Conservation (phyloP, 2,113 vertebrate genomes). For the Spermophilus dauricus region DNA sequence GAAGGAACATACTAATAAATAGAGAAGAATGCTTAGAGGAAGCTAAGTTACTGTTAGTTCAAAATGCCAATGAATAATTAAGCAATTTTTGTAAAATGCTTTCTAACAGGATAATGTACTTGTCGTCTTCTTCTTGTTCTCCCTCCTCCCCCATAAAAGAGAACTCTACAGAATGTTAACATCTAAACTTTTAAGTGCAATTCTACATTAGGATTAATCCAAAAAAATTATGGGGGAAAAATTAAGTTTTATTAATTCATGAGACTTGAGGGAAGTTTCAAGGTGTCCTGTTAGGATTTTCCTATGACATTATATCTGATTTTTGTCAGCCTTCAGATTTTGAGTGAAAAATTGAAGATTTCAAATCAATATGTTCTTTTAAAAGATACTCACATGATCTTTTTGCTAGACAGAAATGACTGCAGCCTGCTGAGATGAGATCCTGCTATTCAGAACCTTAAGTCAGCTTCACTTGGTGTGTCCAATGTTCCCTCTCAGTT, state of each 20-base stretch:
- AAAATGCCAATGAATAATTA: not conserved
- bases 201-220: not conserved
- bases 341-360: slow-evolving; percentile 26
- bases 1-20: not conserved
- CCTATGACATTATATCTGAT: not conserved
- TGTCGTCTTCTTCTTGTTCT: not conserved
- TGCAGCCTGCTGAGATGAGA: not conserved
- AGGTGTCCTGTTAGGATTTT: not conserved
- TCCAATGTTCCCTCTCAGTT: slow-evolving; percentile 9
- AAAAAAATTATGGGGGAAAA: not conserved
- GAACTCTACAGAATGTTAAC: not conserved
- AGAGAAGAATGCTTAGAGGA: not conserved
- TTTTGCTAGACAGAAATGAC: not conserved
- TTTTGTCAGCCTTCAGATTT: not conserved
- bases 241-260: not conserved
- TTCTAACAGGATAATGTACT: not conserved
- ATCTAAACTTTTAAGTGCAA: slow-evolving; percentile 33
- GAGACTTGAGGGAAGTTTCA: not conserved
- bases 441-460: not conserved
- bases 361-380: slow-evolving; percentile 1
- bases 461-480: accelerated
- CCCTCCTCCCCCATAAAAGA: not conserved
- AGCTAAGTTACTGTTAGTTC: slow-evolving; percentile 10
- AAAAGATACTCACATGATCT: not conserved
- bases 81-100: not conserved